A percentile compares a stretch with the other conserved stretches of the same genome.
phyloP scores from a whole-genome alignment of 1,140 invertebrate genomes.

The Euura lappo region DNA sequence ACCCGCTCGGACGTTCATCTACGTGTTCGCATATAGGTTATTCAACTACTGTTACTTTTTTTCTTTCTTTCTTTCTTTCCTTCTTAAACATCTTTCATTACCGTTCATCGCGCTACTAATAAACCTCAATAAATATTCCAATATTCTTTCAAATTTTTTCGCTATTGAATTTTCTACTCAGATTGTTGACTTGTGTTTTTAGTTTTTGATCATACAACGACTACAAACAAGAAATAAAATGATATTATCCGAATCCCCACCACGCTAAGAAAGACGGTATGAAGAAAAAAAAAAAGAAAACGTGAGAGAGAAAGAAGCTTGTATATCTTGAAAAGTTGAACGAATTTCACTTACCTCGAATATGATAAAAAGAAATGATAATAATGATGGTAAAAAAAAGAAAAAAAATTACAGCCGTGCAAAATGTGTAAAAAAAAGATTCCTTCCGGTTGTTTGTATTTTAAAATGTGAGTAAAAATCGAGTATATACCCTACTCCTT shows the following conservation, averaged over 20 bases:
- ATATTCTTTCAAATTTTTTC: no score
- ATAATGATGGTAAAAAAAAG: conserved; percentile 10
- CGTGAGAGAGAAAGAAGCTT: background rate
- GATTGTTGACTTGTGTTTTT: no score
- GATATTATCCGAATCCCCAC: no score
- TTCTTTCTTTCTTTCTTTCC: no score
- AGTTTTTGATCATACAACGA: no score
- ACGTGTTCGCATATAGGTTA: no score
- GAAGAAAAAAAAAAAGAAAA: background rate
- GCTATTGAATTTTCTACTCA: no score
- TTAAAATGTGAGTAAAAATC: conserved; percentile 12
- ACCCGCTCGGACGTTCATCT: background rate
- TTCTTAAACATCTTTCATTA: background rate
- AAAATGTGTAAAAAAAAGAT: conserved; percentile 8
- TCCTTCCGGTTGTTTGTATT: conserved; percentile 26
- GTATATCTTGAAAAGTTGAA: background rate
- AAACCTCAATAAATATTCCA: no score
- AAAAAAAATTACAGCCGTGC: background rate
- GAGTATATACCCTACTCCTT: conserved; percentile 44
- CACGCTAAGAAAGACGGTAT: background rate
- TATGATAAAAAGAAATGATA: conserved; percentile 8
- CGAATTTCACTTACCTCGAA: conserved; percentile 9
- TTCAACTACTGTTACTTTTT: no score
- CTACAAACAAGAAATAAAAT: no score
- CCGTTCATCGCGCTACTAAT: background rate